Base-by-base conservation (phyloP, 2,113 vertebrate genomes). In the Cynoglossus semilaevis region DNA sequence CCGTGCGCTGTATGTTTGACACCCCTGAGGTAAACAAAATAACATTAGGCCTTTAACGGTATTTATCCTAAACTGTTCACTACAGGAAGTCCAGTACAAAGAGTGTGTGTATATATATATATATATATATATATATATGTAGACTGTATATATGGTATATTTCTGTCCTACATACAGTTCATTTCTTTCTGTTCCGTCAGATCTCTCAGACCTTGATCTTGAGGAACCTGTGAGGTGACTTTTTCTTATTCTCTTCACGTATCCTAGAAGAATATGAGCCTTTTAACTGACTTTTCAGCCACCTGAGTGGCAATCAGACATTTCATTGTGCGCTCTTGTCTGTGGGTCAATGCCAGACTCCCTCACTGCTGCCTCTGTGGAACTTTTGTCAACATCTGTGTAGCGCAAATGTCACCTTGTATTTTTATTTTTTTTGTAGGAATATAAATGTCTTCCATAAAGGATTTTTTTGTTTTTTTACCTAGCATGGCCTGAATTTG, bases 331-430 rank as follows among this genome's bases (percentile, higher is more conserved):
- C 46, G 37, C 34, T 60, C 35, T 37, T 66, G 40, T 71, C 17
- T 47, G 36, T 50, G 60, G 51, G 56, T 63, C 43, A 55, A 22
- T 46, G 59, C 63, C 67, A 61, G 57, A 41, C 45, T 61, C 38
- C 16, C 29, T 49, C 7, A n/a, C 70, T 63, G 47, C 34, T 45
- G 58, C 45, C 50, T 63, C 18, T 29, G 38, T 59, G 35, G 29
- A 66, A 5, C 13, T 53, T 61, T 16, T 54, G 41, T 58, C 51
- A 55, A 59, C 51, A 45, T 51, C 34, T 47, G 54, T 40, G 16
- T 35, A 60, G 37, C 11, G 19, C 17, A 68, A 61, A 80, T 63
- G 52, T 64, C 58, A 54, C 37, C 41, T 58, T 73, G 44, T 59
- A 37, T 34, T 70, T 72, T 54, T 15, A 38, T n/a, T 29, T 29